Evolutionary conservation across 2,797 vertebrate genomes (phyloP), one percentile per base, ranked within the genome.

Genomic region (Vultur gryphus): DNA sequence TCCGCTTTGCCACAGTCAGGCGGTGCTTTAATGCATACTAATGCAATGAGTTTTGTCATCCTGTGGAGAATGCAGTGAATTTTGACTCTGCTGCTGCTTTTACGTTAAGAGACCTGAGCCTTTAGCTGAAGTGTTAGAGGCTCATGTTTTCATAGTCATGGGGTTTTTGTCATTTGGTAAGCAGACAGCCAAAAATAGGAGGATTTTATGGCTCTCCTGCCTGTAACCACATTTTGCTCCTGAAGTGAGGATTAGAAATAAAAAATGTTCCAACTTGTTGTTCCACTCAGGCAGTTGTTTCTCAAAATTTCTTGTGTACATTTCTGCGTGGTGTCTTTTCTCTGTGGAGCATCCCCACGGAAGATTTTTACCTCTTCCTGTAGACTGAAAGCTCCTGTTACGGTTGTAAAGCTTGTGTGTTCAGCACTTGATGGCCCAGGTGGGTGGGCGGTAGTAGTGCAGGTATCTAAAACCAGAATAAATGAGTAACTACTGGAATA

Each of bases 1-100:
- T 96, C 85, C 2, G 3, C 65, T 77, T 67, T 10, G 91, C 89
- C 83, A 37, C 72, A 76, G 79, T 58, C 91, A 44, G 92, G 65
- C 0, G 35, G 57, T 93, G 94, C 84, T 92, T 87, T 93, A 89
- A 64, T 90, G 93, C 90, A 90, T 94, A 59, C 94, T 95, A 93
- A 91, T 88, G 93, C 75, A 16, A 12, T 15, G 35, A 82, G 86
- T 82, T 95, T 51, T 79, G 43, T 69, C 80, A 84, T 84, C 66
- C 85, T 44, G 51, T 11, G 79, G 37, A 93, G 76, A 57, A 57
- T 1, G 8, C 51, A 7, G 65, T 24, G 62, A 58, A 14, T 94
- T 69, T 44, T 61, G 46, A 48, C 49, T 72, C 62, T 80, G n/a
- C 58, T 41, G 28, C 61, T 82, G 71, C 70, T 84, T 57, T 67